phyloP scores from a whole-genome alignment of 2,888 invertebrate genomes.

The Mactromeris polynyma region DNA sequence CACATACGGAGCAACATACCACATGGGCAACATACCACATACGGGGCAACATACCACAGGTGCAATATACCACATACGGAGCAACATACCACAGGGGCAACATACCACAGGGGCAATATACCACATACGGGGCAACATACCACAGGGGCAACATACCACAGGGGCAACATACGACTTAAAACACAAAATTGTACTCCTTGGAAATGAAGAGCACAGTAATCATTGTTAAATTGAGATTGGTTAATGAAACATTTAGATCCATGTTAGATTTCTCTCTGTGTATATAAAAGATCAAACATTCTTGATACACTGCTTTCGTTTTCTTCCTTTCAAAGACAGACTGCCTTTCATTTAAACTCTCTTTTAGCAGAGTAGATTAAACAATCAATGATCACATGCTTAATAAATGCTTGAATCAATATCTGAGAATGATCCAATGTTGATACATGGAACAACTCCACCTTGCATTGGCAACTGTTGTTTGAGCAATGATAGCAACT shows the following conservation, averaged over 20 bases:
- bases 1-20: too few relatives aligned
- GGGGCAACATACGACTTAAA: too few relatives aligned
- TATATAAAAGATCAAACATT: background rate
- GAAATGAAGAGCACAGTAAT: background rate
- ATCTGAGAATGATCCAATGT: background rate
- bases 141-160: too few relatives aligned
- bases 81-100: too few relatives aligned
- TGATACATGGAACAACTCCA: background rate
- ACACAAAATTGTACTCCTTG: too few relatives aligned
- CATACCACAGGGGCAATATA: too few relatives aligned
- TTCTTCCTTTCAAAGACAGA: constrained; percentile 1
- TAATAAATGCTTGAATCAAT: background rate
- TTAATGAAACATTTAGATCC: background rate
- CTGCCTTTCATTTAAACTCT: background rate
- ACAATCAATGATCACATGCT: background rate
- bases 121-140: too few relatives aligned
- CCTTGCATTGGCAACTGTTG: background rate
- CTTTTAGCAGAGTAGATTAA: background rate
- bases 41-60: too few relatives aligned
- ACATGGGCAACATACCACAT: too few relatives aligned
- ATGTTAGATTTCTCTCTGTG: background rate
- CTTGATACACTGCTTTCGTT: background rate
- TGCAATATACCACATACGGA: too few relatives aligned
- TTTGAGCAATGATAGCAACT: background rate
- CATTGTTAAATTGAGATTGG: background rate